These are phyloP conservation scores for Osedax frankpressi DNA, from an alignment of 2,888 invertebrate species.

Conservation along the genomic window DNA sequence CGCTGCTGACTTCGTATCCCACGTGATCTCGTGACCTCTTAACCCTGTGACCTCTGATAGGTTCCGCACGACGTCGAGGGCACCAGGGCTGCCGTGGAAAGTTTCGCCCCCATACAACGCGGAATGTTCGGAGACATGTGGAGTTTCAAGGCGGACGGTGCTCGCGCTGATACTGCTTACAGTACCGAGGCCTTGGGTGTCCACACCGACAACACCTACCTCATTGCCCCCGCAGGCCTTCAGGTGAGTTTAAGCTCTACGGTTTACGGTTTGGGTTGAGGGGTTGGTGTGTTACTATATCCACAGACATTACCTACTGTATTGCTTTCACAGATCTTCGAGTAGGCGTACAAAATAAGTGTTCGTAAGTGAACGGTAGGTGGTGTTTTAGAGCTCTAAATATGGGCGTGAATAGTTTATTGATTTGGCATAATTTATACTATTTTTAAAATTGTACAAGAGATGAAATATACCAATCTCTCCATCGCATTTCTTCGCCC, in stretches of 20 bases:
- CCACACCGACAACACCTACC: conserved; percentile 69
- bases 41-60: conserved; percentile 13
- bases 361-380: too few relatives aligned
- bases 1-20: neutral
- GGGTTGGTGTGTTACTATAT: conserved; percentile 59
- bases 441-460: too few relatives aligned
- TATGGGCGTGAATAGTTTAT: too few relatives aligned
- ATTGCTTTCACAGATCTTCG: too few relatives aligned
- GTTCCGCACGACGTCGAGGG: conserved; percentile 38
- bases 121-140: conserved; percentile 61
- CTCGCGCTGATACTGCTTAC: conserved; percentile 63
- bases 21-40: neutral
- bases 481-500: too few relatives aligned
- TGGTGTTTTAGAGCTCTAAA: too few relatives aligned
- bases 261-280: conserved; percentile 47
- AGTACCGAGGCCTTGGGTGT: conserved; percentile 56
- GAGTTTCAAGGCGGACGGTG: conserved; percentile 53
- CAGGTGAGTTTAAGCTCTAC: conserved; percentile 45
- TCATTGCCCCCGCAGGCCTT: conserved; percentile 60
- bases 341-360: too few relatives aligned
- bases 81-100: conserved; percentile 51
- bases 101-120: conserved; percentile 53
- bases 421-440: too few relatives aligned
- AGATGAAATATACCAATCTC: too few relatives aligned
- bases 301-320: conserved; percentile 63